Percentiles rank a stretch among this genome's conserved stretches.
These are phyloP conservation scores for Clusia tigrina DNA, from an alignment of 2,888 invertebrate species.

Conservation along the genomic window DNA sequence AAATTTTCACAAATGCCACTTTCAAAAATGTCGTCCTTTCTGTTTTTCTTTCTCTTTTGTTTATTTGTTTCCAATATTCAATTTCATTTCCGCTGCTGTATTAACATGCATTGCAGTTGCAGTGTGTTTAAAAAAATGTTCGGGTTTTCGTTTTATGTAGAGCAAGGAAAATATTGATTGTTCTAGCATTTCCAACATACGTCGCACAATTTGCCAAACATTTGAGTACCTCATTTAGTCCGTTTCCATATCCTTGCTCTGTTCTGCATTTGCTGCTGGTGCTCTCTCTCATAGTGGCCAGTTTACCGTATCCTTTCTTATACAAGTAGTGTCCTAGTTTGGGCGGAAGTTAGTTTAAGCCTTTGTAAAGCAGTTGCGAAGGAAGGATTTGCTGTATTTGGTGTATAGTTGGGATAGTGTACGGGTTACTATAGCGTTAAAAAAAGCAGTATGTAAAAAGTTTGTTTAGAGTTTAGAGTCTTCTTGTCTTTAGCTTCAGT, in stretches of 20 bases:
- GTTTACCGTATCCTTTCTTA: neutral
- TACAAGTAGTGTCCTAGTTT: conserved; percentile 29
- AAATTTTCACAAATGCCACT: conserved; percentile 28
- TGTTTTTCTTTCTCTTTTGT: too few species aligned
- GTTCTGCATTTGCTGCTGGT: conserved; percentile 7
- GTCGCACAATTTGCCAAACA: conserved; percentile 39
- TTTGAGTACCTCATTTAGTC: conserved; percentile 9
- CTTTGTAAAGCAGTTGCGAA: neutral
- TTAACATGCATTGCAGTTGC: too few species aligned
- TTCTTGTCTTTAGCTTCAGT: conserved; percentile 23
- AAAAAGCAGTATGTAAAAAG: conserved; percentile 2
- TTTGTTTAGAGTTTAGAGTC: conserved; percentile 27
- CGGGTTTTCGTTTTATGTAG: too few species aligned
- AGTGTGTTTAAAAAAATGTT: too few species aligned
- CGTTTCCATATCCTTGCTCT: conserved; percentile 10
- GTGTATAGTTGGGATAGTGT: neutral
- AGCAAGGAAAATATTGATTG: conserved; percentile 55
- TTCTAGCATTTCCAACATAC: conserved; percentile 52
- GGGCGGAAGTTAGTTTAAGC: conserved; percentile 32
- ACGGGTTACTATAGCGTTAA: neutral
- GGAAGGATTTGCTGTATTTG: conserved; percentile 5
- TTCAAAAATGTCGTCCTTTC: too few species aligned
- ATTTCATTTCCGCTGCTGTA: too few species aligned
- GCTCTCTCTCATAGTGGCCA: too few species aligned
- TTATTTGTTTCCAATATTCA: too few species aligned